Evolutionary conservation across 2,113 vertebrate genomes (phyloP), one percentile per base, ranked within the genome.

Genomic region (Hippocampus barbouri): DNA sequence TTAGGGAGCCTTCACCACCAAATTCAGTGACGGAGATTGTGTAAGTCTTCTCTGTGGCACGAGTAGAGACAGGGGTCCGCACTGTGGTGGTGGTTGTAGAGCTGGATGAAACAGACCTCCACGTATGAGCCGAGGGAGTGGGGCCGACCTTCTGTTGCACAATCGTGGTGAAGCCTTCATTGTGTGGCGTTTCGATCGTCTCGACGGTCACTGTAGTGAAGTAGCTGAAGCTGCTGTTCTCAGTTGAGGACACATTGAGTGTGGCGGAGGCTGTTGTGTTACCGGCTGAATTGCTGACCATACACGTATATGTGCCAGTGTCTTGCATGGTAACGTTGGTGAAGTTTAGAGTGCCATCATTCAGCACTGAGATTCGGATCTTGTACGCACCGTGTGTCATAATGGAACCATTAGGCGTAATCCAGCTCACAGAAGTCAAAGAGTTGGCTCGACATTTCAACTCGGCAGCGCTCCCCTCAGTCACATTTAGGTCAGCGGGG

Each of bases 161-260:
- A 66, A 93, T 94, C 75, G 95, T 95, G 81, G 94, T 95, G 82
- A 95, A 93, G 73, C 94, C 94, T 91, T 98, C 97, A 77, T 96
- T 94, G 87, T 96, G 94, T 86, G 95, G 94, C 62, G 95, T 94
- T 90, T 99, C 97, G 88, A 96, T 95, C 76, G 96, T 98, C 91
- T 99, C 97, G 79, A 99, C 97, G 0, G 97, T 99, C 83, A 99
- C 96, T 0, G 97, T 99, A 64, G 97, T 98, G 81, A 99, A 99
- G 86, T 99, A 99, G 0, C 96, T 98, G 90, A 98, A 97, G 79
- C 93, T 94, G 84, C 91, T 93, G 60, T 94, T 96, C 85, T 97
- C 94, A 61, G 94, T 94, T 12, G 96, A 96, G 0, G 97, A 97
- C 81, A 99, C 97, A 54, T 98, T 98, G 81, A 99, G 92, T 0